Evolutionary conservation across 2,888 invertebrate species (phyloP), one percentile per base, ranked within the genome.

Genomic region (Dione juno): DNA sequence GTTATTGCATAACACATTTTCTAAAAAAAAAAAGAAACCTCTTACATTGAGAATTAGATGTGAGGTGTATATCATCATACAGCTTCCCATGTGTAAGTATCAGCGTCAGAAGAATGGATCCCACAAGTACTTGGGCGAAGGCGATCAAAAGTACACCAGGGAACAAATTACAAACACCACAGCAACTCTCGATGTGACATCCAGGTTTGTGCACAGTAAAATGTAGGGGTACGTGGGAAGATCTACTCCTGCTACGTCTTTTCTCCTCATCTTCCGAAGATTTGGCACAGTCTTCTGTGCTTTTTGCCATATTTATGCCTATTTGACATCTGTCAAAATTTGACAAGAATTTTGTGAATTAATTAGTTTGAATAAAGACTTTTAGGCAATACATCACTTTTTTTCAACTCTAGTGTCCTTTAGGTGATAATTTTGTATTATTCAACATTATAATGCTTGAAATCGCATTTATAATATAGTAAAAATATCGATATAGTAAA

Each of bases 211-310:
- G 90, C 7, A 90, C 79, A 0, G 88, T 65, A 67, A 91, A 92
- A 73, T 92, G 92, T 0, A 88, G 74, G 0, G 92, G 92, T 96
- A 61, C 98, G 40, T 69, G 76, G 0, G 84, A 81, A 57, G 84
- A 83, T 1, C 80, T 77, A 59, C 87, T 85, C 1, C 73, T 72
- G 19, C 86, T 87, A 9, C 85, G 80, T 41, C 80, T 73, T 66
- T 85, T 89, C 10, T 54, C 54, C n/a, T 54, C 35, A 8, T 54
- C 54, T 1, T 86, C 87, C 10, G 67, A 73, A 3, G 74, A 69
- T 64, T 72, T 74, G 0, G 69, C 66, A 10, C 65, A 58, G 8
- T 76, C 74, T 53, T 74, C 76, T 11, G 70, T 73, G n/a, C 75
- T 75, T 66, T 73, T 75, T 35, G 68, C 67, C 77, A 77, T 77